A percentile compares a stretch with the other conserved stretches of the same genome.
Evolutionary conservation across 1,140 invertebrate genomes (phyloP).

Genomic region (Tetraneura akinire): DNA sequence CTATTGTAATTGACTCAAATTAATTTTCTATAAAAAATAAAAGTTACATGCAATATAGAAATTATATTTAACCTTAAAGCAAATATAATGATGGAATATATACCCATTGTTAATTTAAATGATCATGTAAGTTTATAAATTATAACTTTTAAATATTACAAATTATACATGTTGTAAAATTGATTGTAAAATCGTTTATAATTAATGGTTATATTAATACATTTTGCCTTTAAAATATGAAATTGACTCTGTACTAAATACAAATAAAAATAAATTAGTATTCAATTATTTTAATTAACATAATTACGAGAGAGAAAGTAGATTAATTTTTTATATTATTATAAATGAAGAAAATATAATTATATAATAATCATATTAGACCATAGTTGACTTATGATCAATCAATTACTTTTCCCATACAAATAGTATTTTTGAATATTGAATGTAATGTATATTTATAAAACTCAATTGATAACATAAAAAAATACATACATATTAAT

Average conservation of each 20-base stretch:
- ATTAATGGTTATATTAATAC: neutral
- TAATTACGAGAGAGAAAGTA: too few species aligned
- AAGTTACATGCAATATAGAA: neutral
- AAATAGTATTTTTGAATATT: too few species aligned
- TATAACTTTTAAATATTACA: neutral
- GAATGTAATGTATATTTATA: too few species aligned
- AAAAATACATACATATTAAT: too few species aligned
- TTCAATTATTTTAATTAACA: too few species aligned
- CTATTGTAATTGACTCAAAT: too few species aligned
- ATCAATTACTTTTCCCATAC: too few species aligned
- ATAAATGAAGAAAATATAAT: neutral
- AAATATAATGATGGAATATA: neutral
- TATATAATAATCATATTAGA: neutral
- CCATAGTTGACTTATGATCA: neutral
- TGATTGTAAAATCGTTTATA: neutral
- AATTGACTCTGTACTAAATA: too few species aligned
- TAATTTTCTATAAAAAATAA: too few species aligned
- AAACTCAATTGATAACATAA: too few species aligned
- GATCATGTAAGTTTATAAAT: constrained; percentile 9
- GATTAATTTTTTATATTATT: neutral
- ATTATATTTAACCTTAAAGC: neutral
- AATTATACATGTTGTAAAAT: neutral
- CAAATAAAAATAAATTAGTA: too few species aligned
- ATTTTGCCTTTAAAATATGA: too few species aligned
- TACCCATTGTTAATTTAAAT: neutral